Percentiles rank a stretch among this genome's conserved stretches.
Conservation (phyloP, 2,888 invertebrate genomes). For the Empis livida region DNA sequence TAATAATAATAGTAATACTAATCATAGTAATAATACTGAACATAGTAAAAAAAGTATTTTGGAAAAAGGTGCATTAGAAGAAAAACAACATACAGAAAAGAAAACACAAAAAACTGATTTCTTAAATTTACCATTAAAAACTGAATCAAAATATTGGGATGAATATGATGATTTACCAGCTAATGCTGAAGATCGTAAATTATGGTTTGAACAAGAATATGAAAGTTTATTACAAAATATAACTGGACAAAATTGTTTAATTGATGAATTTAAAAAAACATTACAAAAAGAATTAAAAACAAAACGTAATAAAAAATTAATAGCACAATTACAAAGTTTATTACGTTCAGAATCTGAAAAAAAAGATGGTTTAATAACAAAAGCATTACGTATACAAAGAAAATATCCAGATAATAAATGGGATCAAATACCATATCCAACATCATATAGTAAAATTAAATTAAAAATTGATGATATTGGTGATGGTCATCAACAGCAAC, state of each 20-base stretch:
- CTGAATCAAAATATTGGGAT: background rate
- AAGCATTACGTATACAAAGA: background rate
- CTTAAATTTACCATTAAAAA: too few species aligned
- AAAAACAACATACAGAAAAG: too few species aligned
- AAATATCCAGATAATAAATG: background rate
- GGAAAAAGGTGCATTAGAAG: too few species aligned
- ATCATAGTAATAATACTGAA: too few species aligned
- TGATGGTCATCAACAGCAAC: background rate
- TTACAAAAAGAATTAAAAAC: background rate
- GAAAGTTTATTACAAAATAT: background rate
- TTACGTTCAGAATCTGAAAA: background rate
- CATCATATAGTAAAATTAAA: background rate
- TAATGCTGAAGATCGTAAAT: background rate
- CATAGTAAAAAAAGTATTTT: too few species aligned
- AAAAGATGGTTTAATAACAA: background rate
- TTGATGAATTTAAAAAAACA: background rate
- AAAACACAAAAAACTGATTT: too few species aligned
- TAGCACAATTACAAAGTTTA: background rate
- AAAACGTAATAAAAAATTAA: background rate
- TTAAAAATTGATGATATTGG: background rate
- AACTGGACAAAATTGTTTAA: background rate
- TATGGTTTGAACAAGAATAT: background rate
- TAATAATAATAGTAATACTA: too few species aligned
- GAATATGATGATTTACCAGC: background rate
- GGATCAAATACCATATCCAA: background rate